phyloP scores from a whole-genome alignment of 1,140 invertebrate genomes.

The Drosophila nannoptera region DNA sequence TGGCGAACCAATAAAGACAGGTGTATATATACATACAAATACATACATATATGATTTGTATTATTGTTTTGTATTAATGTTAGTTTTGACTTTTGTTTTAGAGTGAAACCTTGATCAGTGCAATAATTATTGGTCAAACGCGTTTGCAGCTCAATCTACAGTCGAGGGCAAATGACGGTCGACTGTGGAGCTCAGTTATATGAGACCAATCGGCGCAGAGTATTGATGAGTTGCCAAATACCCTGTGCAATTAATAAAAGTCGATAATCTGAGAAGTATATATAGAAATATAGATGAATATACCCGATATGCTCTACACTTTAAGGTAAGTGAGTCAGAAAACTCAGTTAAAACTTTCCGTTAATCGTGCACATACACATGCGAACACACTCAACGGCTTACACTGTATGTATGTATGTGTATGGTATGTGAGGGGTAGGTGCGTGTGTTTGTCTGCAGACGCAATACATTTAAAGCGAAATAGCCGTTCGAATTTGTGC shows the following conservation, averaged over 20 bases:
- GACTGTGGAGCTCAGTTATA: not conserved
- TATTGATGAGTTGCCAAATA: constrained; percentile 5
- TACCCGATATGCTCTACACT: not conserved
- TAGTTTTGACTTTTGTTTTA: constrained; percentile 20
- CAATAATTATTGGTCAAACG: constrained; percentile 35
- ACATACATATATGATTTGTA: constrained; percentile 1
- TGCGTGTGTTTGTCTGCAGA: not conserved
- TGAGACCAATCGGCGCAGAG: constrained; percentile 22
- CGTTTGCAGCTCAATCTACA: constrained; percentile 17
- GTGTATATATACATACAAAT: not conserved
- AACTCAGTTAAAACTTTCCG: constrained; percentile 62
- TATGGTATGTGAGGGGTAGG: too few species aligned
- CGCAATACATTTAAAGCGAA: constrained; percentile 34
- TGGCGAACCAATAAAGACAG: constrained; percentile 1
- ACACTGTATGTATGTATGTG: not conserved
- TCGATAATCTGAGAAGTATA: not conserved
- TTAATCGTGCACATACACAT: constrained; percentile 21
- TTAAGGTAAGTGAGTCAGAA: constrained; percentile 14
- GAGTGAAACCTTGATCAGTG: constrained; percentile 51
- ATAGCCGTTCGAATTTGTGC: constrained; percentile 52
- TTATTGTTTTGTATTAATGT: not conserved
- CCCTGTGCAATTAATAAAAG: constrained; percentile 1
- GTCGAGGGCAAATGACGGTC: constrained; percentile 64
- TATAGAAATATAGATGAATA: not conserved
- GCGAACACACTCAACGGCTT: not conserved